Base-by-base conservation (phyloP, 1,140 invertebrate genomes). In the Drosophila ohnishii region DNA sequence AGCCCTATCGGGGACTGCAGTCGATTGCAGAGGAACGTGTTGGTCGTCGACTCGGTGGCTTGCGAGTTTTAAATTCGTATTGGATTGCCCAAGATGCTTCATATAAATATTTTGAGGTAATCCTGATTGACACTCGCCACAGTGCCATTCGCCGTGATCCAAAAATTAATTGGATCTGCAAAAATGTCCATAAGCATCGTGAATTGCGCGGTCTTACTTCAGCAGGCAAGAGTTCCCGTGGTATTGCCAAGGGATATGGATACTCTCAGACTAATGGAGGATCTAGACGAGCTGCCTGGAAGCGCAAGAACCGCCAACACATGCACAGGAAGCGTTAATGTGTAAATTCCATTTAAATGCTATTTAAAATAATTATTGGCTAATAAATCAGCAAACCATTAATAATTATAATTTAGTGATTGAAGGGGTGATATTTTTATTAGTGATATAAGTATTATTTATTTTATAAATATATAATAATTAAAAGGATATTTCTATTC, bases 71-170 rank as follows among this genome's bases (percentile, higher is more conserved):
- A 3, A 99, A 98, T 93, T 99, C 98, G 1, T 99, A 99, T 92
- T 99, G 99, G 99, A 97, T 99, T 35, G 98, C 96, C 28, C 97
- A 99, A 92, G 99, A 99, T 92, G 98, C 98, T 51, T 98, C 97
- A 1, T 99, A 98, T 94, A 99, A 99, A 95, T 99, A 99, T 92
- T 99, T 95, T 92, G 99, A 99, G 94, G 96, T 99, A 11, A 97
- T 98, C 89, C 92, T 98, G 59, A 93, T 99, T 70, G 99, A 99
- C 93, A 97, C 97, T 30, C 95, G 96, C 86, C 98, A 99, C 92
- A 98, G 98, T 93, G 96, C 97, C 25, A 98, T 99, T 89, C 95
- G 98, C 62, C 95, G 96, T 80, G 98, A 99, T 92, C 95, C 98
- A 37, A 98, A 99, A 92, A 95, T 97, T 85, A 98, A 99, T 93